Base-by-base conservation (phyloP, 2,888 invertebrate species). In the Anthoptus insignis region DNA sequence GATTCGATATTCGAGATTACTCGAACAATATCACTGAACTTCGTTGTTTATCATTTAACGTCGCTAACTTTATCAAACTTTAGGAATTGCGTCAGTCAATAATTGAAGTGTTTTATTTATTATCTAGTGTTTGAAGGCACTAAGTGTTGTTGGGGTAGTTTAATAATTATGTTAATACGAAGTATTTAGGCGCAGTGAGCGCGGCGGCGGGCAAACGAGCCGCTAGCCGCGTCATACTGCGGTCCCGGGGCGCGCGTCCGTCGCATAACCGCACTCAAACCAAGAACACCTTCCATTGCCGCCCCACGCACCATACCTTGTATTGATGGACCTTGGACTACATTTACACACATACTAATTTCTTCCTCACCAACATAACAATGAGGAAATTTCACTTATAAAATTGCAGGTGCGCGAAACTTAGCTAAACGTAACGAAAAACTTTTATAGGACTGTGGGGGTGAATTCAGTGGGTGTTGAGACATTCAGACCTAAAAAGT, bases 151-250 rank as follows among this genome's bases (percentile, higher is more conserved):
- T 70, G 67, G 72, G 69, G 54, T 37, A 61, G 47, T 61, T 54
- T 61, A 74, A 66, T 73, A 63, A 72, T 67, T 68, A 69, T 75
- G 76, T 76, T 78, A 74, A 78, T 78, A 76, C 80, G 75, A 78
- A 78, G 74, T 74, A 73, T 64, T 71, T 61, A 64, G 76, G 80
- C 76, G 74, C 73, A 71, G 75, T 73, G 77, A 75, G 70, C 52
- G 65, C 52, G 65, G 66, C 37, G 47, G 61, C 54, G 22, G 61
- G 81, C 83, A 85, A 84, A 84, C 84, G 82, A 83, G 76, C 81
- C 84, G 85, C 83, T 79, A 80, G 83, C 84, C 86, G 86, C 89
- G 89, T 88, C 89, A 87, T 83, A 91, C 90, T 91, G 91, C 92
- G 89, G 91, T 80, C 86, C 63, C 65, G 60, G 75, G 73, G 72